Evolutionary conservation across 2,113 vertebrate species (phyloP), one percentile per base, ranked within the genome.

Genomic region (Bufo bufo): DNA sequence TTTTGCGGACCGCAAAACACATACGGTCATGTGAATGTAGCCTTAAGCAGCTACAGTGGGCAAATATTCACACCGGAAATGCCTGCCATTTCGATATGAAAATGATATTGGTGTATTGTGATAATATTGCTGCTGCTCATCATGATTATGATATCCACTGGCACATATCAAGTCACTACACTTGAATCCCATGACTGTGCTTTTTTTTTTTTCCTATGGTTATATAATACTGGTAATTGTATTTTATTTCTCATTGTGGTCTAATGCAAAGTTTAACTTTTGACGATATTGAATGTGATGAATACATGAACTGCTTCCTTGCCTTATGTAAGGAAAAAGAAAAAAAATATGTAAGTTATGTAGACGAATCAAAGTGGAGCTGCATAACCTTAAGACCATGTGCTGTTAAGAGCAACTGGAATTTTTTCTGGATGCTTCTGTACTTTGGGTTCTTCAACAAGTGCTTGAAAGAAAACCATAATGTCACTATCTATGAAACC

Each of bases 311-410:
- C 91, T 93, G 90, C 93, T 88, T 94, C 94, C 94, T 95, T 95
- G 95, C 95, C 92, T 94, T 95, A 93, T 0, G 94, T 96, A 91
- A 95, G 92, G 93, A 93, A 90, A 91, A 92, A 94, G 6, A 65
- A 71, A 91, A 65, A 71, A 91, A 95, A 95, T 94, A 94, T 95
- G 95, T 95, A 96, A 97, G 91, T 96, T 97, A 97, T 97, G 95
- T 96, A 96, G 97, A 98, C 97, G 97, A 98, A 97, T 99, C 96
- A 96, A 94, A 96, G 95, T 96, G 96, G 93, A 96, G 92, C 93
- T 94, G 92, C 93, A 95, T 95, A 95, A 95, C 94, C 93, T 9
- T 94, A 92, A 90, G 93, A 93, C 91, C 91, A 80, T 80, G 91
- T 93, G 87, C 93, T 79, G 90, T 47, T 84, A 52, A 78, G 20